Evolutionary conservation across 2,888 invertebrate genomes (phyloP).

Genomic region (Hesperia comma): DNA sequence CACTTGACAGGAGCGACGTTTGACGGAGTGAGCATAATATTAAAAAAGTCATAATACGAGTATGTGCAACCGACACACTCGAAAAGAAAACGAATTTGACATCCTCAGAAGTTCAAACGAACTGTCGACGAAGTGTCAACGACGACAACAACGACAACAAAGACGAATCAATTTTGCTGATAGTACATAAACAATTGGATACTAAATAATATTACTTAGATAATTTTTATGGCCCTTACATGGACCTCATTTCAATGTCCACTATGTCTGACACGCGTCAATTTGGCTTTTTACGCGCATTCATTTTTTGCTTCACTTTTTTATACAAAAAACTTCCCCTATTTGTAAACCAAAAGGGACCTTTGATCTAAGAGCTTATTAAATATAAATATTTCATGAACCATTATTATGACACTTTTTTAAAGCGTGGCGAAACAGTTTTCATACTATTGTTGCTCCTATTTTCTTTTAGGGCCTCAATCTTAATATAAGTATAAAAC

Average conservation of each 20-base stretch:
- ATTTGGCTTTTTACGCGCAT: conserved; percentile 55
- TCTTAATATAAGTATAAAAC: not conserved
- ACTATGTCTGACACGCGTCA: conserved; percentile 60
- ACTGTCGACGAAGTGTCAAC: no score
- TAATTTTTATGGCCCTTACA: conserved; percentile 14
- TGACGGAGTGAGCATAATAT: no score
- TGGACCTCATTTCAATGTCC: conserved; percentile 42
- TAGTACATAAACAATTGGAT: not conserved
- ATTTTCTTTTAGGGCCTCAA: not conserved
- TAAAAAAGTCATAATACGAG: no score
- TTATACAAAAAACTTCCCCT: conserved; percentile 72
- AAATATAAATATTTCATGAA: conserved; percentile 82
- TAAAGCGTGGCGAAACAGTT: conserved; percentile 25
- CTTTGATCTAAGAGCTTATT: conserved; percentile 82
- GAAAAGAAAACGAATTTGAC: no score
- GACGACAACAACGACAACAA: no score
- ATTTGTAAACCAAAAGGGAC: conserved; percentile 79
- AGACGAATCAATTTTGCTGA: no score
- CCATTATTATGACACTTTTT: conserved; percentile 57
- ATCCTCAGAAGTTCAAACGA: no score
- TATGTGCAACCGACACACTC: no score
- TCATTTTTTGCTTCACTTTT: conserved; percentile 50
- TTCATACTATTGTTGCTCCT: conserved; percentile 23
- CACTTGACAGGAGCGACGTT: no score
- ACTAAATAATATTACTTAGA: not conserved